Evolutionary conservation across 2,113 vertebrate species (phyloP), one percentile per base, ranked within the genome.

Genomic region (Archilochus colubris): DNA sequence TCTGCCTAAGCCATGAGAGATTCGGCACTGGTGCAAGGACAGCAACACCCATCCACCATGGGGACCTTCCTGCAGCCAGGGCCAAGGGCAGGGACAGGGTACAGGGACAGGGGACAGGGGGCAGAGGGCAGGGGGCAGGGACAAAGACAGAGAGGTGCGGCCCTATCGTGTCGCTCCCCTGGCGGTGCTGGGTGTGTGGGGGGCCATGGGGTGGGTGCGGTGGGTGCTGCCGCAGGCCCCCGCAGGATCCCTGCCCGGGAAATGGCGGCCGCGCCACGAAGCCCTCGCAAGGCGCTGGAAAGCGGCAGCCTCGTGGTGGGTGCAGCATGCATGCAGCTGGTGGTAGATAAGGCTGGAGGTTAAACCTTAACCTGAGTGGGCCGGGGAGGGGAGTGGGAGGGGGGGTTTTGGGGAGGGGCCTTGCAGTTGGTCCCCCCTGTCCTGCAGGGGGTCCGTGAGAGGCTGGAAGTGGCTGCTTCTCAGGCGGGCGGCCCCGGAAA

Each of bases 261-360:
- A 55, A 30, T 7, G 31, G 50, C 54, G 23, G n/a, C 54, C 0
- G 0, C 2, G 2, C 0, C 0, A 6, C 17, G 9, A 58, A n/a
- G 62, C 10, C 27, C 27, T 40, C 24, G 4, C 25, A 14, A 16
- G 55, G 36, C 4, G 21, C 36, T 13, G n/a, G 1, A 13, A 2
- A 20, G 33, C 44, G 59, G 3, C 7, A 11, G 40, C 48, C 43
- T 40, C 0, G 0, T 12, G 3, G 1, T 18, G 11, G 67, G 23
- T 12, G 5, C 36, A 30, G 36, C 1, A 0, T 24, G n/a, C 0
- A 0, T 3, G 4, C 0, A 0, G 44, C 46, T 7, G 0, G 33
- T 57, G 17, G 55, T 24, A 64, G 40, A 24, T 40, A 57, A 62
- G 40, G 67, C 6, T 4, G 28, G 16, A 6, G 46, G 54, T 82